phyloP scores from a whole-genome alignment of 2,113 vertebrate species.

The Meleagris gallopavo region DNA sequence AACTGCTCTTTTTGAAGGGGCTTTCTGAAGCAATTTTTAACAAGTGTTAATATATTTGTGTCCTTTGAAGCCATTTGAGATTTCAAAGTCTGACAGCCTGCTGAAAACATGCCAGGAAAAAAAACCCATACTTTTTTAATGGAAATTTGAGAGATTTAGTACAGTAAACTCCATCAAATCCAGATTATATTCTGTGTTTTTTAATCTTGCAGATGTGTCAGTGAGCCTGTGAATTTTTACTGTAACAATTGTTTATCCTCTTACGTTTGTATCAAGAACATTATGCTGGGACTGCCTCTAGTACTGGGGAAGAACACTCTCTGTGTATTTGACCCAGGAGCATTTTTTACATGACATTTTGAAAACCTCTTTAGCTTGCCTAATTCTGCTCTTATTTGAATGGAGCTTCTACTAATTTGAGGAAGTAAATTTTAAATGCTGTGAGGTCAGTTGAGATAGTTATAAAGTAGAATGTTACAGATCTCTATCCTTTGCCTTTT shows the following conservation, averaged over 20 bases:
- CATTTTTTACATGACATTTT: neutral
- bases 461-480: neutral
- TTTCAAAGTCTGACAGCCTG: neutral
- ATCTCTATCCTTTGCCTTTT: neutral
- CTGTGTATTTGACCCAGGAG: neutral
- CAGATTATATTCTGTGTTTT: neutral
- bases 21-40: conserved; percentile 19
- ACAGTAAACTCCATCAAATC: conserved; percentile 3
- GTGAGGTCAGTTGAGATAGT: neutral
- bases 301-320: neutral
- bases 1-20: neutral
- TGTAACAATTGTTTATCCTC: neutral
- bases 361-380: neutral
- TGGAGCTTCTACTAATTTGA: neutral
- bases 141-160: neutral
- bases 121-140: neutral
- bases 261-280: neutral
- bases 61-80: conserved; percentile 4
- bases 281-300: neutral
- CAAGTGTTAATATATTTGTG: neutral
- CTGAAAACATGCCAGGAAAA: neutral
- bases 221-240: neutral
- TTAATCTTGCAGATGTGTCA: neutral
- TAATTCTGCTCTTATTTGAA: neutral
- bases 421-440: neutral